Percentiles rank a stretch among this genome's conserved stretches.
Conservation (phyloP, 2,113 vertebrate species). For the Pyrgilauda ruficollis region DNA sequence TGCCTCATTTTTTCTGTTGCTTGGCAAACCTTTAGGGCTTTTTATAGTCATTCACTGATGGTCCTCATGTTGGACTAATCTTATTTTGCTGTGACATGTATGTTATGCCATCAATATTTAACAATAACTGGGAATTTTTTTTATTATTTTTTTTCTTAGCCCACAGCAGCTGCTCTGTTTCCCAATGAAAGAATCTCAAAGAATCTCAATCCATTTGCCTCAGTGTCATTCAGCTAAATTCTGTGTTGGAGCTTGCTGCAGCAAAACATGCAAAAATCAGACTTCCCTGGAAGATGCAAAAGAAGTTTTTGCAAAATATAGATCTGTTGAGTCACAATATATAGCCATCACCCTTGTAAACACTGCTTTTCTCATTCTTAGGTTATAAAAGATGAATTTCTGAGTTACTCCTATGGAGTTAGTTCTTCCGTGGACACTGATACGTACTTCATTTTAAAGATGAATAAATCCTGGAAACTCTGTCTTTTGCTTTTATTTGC, state of each 20-base stretch:
- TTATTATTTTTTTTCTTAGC: background rate
- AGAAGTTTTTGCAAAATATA: background rate
- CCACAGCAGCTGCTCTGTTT: background rate
- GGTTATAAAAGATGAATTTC: constrained; percentile 66
- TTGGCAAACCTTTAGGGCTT: background rate
- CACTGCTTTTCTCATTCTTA: background rate
- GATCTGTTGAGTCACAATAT: background rate
- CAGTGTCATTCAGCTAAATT: background rate
- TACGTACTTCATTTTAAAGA: constrained; percentile 67
- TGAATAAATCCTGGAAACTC: constrained; percentile 64
- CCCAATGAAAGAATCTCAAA: background rate
- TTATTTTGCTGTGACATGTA: background rate
- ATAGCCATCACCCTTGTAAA: background rate
- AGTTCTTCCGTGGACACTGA: constrained; percentile 60
- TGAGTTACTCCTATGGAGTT: constrained; percentile 63
- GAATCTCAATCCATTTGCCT: background rate
- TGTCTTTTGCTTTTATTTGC: background rate
- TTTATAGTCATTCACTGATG: background rate
- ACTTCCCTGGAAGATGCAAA: background rate
- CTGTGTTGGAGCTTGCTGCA: background rate
- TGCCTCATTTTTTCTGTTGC: background rate
- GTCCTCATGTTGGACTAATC: background rate
- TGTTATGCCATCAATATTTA: background rate
- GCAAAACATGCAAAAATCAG: background rate
- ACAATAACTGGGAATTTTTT: background rate